Base-by-base conservation (phyloP, 2,797 vertebrate genomes). In the Muraenolepis orangiensis region DNA sequence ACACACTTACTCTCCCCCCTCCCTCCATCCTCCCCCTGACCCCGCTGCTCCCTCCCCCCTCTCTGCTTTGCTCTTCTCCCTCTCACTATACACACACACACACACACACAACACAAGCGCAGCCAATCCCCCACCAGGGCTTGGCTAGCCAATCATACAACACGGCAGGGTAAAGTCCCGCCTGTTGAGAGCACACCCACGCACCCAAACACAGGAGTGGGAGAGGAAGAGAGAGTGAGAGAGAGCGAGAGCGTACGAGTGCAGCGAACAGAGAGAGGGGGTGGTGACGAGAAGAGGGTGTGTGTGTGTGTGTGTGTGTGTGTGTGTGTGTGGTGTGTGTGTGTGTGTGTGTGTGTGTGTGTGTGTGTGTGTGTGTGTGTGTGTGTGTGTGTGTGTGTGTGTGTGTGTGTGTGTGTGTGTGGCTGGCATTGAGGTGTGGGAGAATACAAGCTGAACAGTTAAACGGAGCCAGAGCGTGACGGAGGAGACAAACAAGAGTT, bases 11-110 rank as follows among this genome's bases (percentile, higher is more conserved):
- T 77, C 88, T 71, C 85, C 84, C 91, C 87, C 89, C 78, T 80
- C 90, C 91, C 90, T 90, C 89, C 89, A 89, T 91, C 92, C 92
- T 92, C 93, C 94, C 90, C 88, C 90, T 91, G 87, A 85, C 83
- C 87, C 87, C 87, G 80, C 30, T 11, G 74, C 40, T 32, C 18
- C 42, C 40, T 34, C 40, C 18, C 4, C 40, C 68, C 70, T 81
- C 87, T 68, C 76, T 81, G 75, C 83, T 77, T 74, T 78, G 46
- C 46, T 79, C 70, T 75, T 78, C 71, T 86, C 84, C 76, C 87
- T 81, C 69, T 77, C 89, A 90, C 91, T 89, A 88, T 87, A 88
- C 89, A 61, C 51, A 61, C 51, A 61, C 51, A 61, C 51, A 61
- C 51, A 61, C 51, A 61, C 51, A 51, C 46, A 88, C 86, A 88